Conservation (phyloP, 2,113 vertebrate species). For the Gobius niger region DNA sequence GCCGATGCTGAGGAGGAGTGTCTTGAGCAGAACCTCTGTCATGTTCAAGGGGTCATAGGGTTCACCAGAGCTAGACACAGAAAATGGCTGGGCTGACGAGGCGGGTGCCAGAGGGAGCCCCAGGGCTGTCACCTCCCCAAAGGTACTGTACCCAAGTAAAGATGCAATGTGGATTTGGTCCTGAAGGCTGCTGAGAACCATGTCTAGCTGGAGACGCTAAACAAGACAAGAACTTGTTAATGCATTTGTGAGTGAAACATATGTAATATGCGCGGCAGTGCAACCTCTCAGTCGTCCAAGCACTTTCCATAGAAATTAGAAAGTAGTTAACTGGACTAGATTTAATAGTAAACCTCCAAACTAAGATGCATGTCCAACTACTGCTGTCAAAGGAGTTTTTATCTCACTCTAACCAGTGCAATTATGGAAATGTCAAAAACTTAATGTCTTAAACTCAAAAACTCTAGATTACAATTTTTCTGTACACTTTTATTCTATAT, state of each 20-base stretch:
- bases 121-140: conserved; percentile 69
- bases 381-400: no score
- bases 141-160: conserved; percentile 79
- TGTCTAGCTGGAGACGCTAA: conserved; percentile 80
- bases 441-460: no score
- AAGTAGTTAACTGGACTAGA: no score
- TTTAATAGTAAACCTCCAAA: no score
- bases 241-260: not conserved
- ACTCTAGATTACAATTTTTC: no score
- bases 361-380: no score
- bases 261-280: no score
- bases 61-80: conserved; percentile 59
- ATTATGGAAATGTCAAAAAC: no score
- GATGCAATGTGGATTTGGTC: conserved; percentile 82
- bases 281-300: no score
- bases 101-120: conserved; percentile 56
- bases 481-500: not conserved
- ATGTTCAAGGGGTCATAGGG: conserved; percentile 74
- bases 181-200: conserved; percentile 83
- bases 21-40: conserved; percentile 80
- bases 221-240: conserved; percentile 7
- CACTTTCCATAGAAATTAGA: no score
- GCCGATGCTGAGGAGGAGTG: conserved; percentile 79
- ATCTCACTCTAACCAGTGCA: no score
- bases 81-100: conserved; percentile 43